Conservation (phyloP, 2,113 vertebrate species). For the Budorcas taxicolor region DNA sequence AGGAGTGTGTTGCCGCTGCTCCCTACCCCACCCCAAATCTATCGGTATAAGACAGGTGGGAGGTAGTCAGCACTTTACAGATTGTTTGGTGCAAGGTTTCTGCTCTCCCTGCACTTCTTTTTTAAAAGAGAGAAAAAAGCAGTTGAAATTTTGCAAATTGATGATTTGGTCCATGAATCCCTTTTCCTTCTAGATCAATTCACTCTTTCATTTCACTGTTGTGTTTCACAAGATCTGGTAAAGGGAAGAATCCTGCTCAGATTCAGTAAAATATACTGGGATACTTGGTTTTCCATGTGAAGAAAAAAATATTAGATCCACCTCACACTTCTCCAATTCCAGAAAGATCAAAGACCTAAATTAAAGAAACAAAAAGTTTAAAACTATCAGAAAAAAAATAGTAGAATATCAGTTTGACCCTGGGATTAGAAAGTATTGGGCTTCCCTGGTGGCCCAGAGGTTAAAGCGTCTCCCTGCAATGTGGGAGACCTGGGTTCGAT, state of each 20-base stretch:
- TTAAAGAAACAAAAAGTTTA: neutral
- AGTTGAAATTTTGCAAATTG: constrained; percentile 9
- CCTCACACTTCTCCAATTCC: neutral
- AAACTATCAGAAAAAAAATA: neutral
- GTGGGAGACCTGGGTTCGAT: too few relatives aligned
- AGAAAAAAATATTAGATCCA: neutral
- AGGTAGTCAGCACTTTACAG: neutral
- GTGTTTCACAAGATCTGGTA: constrained; percentile 29
- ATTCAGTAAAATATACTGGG: neutral
- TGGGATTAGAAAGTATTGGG: neutral
- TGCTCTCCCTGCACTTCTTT: neutral
- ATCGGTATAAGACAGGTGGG: neutral
- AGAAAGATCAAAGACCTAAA: constrained; percentile 3
- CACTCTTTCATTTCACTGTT: neutral
- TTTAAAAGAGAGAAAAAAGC: constrained; percentile 45
- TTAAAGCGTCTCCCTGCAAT: too few relatives aligned
- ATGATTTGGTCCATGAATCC: neutral
- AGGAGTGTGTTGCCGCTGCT: neutral
- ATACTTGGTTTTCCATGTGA: neutral
- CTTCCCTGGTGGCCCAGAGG: too few relatives aligned
- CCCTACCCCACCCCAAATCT: neutral
- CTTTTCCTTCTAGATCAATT: neutral
- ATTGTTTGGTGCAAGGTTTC: neutral
- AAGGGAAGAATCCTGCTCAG: neutral
- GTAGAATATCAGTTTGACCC: neutral